Base-by-base conservation (phyloP, 1,140 invertebrate genomes). In the Marisa cornuarietis region DNA sequence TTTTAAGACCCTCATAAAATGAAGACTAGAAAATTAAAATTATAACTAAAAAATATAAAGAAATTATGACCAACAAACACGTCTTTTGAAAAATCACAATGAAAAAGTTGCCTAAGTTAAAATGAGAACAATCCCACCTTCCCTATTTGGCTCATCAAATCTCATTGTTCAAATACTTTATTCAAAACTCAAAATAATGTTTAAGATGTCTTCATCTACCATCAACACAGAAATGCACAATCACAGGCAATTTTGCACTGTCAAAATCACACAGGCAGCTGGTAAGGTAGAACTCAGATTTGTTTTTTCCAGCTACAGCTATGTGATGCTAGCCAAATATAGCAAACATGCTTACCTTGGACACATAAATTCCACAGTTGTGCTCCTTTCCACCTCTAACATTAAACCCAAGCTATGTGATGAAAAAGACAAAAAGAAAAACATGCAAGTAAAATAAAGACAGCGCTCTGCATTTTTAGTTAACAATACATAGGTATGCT, bases 391-490 rank as follows among this genome's bases (percentile, higher is more conserved):
- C 90, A 54, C 90, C 89, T 78, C 90, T 81, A 31, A 91, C 87
- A 81, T 90, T 91, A 77, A 91, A 91, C 58, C 90, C 90, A 78
- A 91, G 85, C 90, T 91, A 79, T 73, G 85, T 86, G 71, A 49
- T 22, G 79, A 75, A 82, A 83, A 22, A 71, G 31, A 42, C 31
- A 42, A 42, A 42, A 42, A 42, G 31, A 42, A 42, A 42, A 42
- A 0, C 31, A 42, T 42, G 31, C 31, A 42, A 42, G 31, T 42
- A 42, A 4, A 42, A 4, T 42, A 42, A 42, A 42, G n/a, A n/a
- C n/a, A n/a, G n/a, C n/a, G 3, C 31, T 42, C 31, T 42, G 31
- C 6, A 42, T 42, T 42, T 6, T 42, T 42, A 42, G 31, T 2
- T 42, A 42, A n/a, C 31, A 42, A 42, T 42, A 42, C 2, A 42